phyloP scores from a whole-genome alignment of 2,797 vertebrate genomes.

The Cottoperca gobio region DNA sequence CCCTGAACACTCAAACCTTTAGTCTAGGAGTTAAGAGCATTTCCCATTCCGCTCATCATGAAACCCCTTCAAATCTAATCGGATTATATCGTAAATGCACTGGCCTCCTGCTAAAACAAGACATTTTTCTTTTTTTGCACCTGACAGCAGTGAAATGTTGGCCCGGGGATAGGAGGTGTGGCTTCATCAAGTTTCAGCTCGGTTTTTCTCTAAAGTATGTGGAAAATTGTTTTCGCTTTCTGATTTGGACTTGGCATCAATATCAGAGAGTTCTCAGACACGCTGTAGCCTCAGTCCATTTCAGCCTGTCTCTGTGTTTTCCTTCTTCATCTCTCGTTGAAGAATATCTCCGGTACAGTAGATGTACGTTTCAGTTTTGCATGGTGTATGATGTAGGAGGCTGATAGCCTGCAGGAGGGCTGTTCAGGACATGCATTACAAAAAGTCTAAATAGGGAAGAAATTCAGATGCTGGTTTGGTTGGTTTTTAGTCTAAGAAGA shows the following conservation, averaged over 20 bases:
- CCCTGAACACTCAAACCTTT: not conserved
- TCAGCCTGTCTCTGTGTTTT: slow-evolving; percentile 13
- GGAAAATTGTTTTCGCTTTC: slow-evolving; percentile 38
- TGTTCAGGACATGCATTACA: slow-evolving; percentile 23
- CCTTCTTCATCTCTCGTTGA: slow-evolving; percentile 9
- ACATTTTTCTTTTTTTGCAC: slow-evolving; percentile 29
- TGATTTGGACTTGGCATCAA: slow-evolving; percentile 39
- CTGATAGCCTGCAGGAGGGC: slow-evolving; percentile 27
- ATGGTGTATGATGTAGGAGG: slow-evolving; percentile 30
- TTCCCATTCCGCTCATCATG: slow-evolving; percentile 7
- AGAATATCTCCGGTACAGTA: slow-evolving; percentile 8
- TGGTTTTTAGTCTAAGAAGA: not conserved
- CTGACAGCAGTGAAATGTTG: slow-evolving; percentile 13
- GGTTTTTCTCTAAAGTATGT: slow-evolving; percentile 27
- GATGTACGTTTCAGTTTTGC: slow-evolving; percentile 16
- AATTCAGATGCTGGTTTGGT: not conserved
- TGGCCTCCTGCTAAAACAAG: slow-evolving; percentile 31
- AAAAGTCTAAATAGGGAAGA: slow-evolving; percentile 18
- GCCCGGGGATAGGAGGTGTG: slow-evolving; percentile 4
- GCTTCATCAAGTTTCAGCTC: slow-evolving; percentile 37
- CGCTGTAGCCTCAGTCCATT: slow-evolving; percentile 39
- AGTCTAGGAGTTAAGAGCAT: not conserved
- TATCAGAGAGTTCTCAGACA: slow-evolving; percentile 31
- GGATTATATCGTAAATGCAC: slow-evolving; percentile 10
- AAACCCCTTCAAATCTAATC: slow-evolving; percentile 24